These are phyloP conservation scores for Lycocerus yunnanus DNA, from an alignment of 2,888 invertebrate genomes.

Conservation along the genomic window DNA sequence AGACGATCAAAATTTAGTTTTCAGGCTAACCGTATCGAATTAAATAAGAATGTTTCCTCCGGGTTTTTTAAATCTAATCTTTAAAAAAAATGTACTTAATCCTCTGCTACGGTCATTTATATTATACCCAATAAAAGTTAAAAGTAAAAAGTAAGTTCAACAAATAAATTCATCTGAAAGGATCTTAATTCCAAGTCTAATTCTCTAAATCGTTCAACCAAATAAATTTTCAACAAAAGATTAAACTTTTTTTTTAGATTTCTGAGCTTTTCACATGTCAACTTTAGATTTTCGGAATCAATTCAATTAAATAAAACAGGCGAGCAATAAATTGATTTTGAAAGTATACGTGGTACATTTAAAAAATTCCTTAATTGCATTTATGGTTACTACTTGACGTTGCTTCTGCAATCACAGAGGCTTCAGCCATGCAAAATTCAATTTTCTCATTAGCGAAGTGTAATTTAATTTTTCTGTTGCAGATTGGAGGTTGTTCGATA, in stretches of 20 bases:
- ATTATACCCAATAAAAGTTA: not conserved
- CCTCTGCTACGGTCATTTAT: not conserved
- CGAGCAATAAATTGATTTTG: not conserved
- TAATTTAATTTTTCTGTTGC: slow-evolving; percentile 41
- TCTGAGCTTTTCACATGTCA: not conserved
- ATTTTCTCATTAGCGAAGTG: not conserved
- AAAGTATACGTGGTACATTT: not conserved
- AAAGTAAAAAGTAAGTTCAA: not conserved
- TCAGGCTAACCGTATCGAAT: too few relatives aligned
- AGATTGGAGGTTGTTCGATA: slow-evolving; percentile 71
- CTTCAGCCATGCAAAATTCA: not conserved
- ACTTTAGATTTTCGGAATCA: not conserved
- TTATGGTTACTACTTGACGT: not conserved
- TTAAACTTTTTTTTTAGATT: not conserved
- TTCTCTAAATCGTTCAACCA: not conserved
- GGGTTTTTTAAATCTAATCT: too few relatives aligned
- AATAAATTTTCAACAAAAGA: not conserved
- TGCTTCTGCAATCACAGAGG: not conserved
- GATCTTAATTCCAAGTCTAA: not conserved
- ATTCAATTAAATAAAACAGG: not conserved
- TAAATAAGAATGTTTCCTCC: too few relatives aligned
- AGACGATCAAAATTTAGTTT: too few relatives aligned
- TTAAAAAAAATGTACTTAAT: not conserved
- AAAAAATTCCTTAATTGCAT: not conserved
- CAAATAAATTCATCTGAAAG: not conserved